phyloP scores from a whole-genome alignment of 2,113 vertebrate genomes.

The Stigmatopora argus region DNA sequence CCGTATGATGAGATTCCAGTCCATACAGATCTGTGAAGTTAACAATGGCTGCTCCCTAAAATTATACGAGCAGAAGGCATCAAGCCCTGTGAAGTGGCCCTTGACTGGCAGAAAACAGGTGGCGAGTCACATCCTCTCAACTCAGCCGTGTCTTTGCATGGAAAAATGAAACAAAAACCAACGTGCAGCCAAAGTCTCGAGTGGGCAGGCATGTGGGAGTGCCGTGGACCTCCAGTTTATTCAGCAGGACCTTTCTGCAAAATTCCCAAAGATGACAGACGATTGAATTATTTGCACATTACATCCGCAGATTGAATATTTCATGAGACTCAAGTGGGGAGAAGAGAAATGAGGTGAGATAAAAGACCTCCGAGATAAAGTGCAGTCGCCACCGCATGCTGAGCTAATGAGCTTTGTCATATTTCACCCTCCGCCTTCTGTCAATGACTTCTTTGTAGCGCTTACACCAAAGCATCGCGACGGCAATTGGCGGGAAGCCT shows the following conservation, averaged over 20 bases:
- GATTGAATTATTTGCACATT: slow-evolving; percentile 4
- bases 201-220: neutral
- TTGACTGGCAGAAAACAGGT: slow-evolving; percentile 31
- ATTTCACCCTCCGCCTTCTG: neutral
- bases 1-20: neutral
- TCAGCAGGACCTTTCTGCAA: neutral
- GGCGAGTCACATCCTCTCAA: slow-evolving; percentile 38
- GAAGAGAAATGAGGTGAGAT: slow-evolving; percentile 18
- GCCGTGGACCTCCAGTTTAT: neutral
- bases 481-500: neutral
- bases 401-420: slow-evolving; percentile 6
- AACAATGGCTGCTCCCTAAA: neutral
- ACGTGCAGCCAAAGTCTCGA: neutral
- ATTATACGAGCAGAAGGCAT: neutral
- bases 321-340: slow-evolving; percentile 6
- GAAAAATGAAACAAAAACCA: slow-evolving; percentile 18
- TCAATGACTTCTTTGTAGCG: neutral
- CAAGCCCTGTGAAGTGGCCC: slow-evolving; percentile 13
- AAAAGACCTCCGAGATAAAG: slow-evolving; percentile 26
- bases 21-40: neutral
- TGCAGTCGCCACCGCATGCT: slow-evolving; percentile 1
- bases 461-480: neutral
- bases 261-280: neutral
- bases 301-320: slow-evolving; percentile 8
- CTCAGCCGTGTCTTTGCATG: slow-evolving; percentile 16